phyloP scores from a whole-genome alignment of 1,140 invertebrate genomes.

The Neotoxoptera formosana region DNA sequence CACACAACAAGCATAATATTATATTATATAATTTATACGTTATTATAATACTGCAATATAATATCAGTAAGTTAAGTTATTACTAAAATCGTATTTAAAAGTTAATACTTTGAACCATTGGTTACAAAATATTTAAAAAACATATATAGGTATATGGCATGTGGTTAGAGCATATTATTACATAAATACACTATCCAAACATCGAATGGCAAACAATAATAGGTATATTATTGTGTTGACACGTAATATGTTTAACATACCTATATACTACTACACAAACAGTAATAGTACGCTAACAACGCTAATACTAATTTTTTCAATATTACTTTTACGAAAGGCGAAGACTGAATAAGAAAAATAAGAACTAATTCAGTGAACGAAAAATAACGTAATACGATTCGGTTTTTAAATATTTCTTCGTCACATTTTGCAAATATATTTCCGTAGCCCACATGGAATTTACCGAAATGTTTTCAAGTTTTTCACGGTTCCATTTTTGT shows the following conservation, averaged over 20 bases:
- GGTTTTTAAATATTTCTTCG: no score
- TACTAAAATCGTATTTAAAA: neutral
- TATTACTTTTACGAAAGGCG: neutral
- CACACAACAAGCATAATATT: neutral
- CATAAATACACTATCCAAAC: neutral
- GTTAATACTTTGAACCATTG: neutral
- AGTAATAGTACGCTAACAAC: no score
- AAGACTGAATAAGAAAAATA: neutral
- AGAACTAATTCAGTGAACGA: neutral
- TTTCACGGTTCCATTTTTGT: neutral
- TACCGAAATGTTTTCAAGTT: neutral
- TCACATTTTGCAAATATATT: neutral
- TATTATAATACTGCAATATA: neutral
- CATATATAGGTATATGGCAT: neutral
- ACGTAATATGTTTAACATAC: no score
- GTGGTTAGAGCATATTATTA: neutral
- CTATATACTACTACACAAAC: no score
- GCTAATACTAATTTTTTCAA: neutral
- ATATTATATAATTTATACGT: neutral
- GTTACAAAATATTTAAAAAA: neutral
- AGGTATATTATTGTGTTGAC: neutral
- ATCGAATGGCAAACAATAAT: neutral
- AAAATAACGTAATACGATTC: neutral
- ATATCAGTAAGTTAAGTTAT: neutral
- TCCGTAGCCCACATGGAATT: neutral